Base-by-base conservation (phyloP, 2,888 invertebrate genomes). In the Litoditis marina region DNA sequence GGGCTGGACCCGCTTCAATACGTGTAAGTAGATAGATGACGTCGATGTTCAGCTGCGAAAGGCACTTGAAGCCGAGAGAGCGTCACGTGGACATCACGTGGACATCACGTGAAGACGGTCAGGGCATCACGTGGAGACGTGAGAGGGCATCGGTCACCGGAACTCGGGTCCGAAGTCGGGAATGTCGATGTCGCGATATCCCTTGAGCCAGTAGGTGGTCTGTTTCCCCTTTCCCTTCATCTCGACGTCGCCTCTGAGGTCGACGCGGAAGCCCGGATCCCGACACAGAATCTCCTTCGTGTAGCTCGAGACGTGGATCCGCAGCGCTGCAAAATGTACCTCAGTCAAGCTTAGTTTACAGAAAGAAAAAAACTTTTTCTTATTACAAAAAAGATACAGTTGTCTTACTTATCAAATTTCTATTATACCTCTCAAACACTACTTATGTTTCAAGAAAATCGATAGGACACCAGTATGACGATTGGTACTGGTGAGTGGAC, bases 181-280 rank as follows among this genome's bases (percentile, higher is more conserved):
- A 52, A 82, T 74, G 19, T 71, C 68, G 34, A 71, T 56, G 32
- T 79, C 77, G 51, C 78, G 77, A 69, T 82, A 81, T 53, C 80
- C 80, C 49, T 78, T 81, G 28, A 81, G 75, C 81, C 81, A 81
- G 62, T 81, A 81, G 25, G 81, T 81, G 51, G 81, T 82, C 63
- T 80, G 81, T 46, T 71, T 68, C 28, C 78, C 75, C 58, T 82
- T 82, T 63, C 82, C 82, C 63, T 83, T 83, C 81, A 83, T 83
- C 68, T 81, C 79, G 25, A 83, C 78, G 47, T 83, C 74, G 39
- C 83, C 83, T 22, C 83, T 71, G 7, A 80, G 71, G 28, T 82
- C 82, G 28, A 83, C 65, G 5, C 74, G 71, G 77, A 83, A 83
- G 47, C 76, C 78, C 8, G 76, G 68, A 54, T 80, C 81, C 27